Evolutionary conservation across 1,140 invertebrate genomes (phyloP), one percentile per base, ranked within the genome.

Genomic region (Scaptomyza hsui): DNA sequence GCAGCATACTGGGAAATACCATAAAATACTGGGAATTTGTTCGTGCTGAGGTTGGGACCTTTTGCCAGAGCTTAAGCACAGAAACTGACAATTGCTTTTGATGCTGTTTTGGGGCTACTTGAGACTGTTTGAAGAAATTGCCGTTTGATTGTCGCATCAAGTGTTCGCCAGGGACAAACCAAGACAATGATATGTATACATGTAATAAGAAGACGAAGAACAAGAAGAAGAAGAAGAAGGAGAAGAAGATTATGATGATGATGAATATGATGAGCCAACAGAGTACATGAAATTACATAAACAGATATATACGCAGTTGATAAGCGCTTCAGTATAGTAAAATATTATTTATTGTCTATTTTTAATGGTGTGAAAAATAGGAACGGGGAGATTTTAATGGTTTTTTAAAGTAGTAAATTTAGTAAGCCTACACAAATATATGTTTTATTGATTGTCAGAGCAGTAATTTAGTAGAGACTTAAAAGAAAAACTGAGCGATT

Each of bases 21-120:
- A 15, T 7, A 0, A 26, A 53, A 69, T 70, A 70, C 32, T 63
- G 67, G 67, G 67, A 15, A 70, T 63, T 62, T 62, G 7, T 9
- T 5, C 0, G 1, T 37, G 59, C n/a, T 44, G 3, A 13, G 13
- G 15, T 4, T 26, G 55, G 55, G 55, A 32, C 13, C 21, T 24
- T 67, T 68, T 48, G 42, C 16, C 39, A 7, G 4, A 18, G 45
- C 45, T n/a, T 19, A 21, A 47, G 18, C n/a, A n/a, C n/a, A n/a
- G n/a, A n/a, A n/a, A 24, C 19, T 24, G 44, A 35, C 55, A 59
- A 59, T 42, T 49, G 62, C 44, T n/a, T n/a, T n/a, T 52, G 60
- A 44, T 15, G 53, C 19, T 39, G 10, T 9, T 5, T 13, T 12
- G 15, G 6, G 42, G 16, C 42, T 24, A 7, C 24, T 18, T 42